Conservation (phyloP, 2,797 vertebrate species). For the Ispidina picta region DNA sequence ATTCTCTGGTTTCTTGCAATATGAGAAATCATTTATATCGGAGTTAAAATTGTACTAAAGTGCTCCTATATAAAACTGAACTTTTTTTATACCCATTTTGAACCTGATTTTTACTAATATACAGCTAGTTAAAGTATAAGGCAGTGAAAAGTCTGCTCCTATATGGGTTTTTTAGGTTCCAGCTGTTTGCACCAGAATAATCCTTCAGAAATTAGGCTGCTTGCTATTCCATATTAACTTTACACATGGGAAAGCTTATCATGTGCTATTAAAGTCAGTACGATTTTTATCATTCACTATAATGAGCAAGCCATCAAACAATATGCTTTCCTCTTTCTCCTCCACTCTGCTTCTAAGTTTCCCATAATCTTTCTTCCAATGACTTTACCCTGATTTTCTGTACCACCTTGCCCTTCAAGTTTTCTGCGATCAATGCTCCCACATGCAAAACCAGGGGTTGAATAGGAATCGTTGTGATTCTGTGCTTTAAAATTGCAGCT, state of each 20-base stretch:
- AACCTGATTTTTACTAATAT: neutral
- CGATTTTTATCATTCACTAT: constrained; percentile 37
- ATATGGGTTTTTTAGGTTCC: neutral
- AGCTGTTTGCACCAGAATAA: constrained; percentile 3
- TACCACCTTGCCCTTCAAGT: neutral
- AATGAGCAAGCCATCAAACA: constrained; percentile 2
- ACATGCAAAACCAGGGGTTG: neutral
- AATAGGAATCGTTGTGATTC: neutral
- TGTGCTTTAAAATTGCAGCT: neutral
- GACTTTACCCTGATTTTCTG: neutral
- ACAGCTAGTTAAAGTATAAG: neutral
- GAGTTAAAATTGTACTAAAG: neutral
- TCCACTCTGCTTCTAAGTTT: neutral
- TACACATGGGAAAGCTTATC: constrained; percentile 22
- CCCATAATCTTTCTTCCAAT: neutral
- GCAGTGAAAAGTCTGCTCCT: neutral
- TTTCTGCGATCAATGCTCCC: neutral
- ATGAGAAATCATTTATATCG: neutral
- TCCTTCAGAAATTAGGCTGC: neutral
- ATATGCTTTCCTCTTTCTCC: neutral
- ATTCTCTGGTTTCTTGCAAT: neutral
- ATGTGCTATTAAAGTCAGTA: constrained; percentile 12
- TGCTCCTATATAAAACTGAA: neutral
- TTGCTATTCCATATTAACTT: constrained; percentile 30
- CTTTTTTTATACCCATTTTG: neutral